These are phyloP conservation scores for Megatriorchis doriae DNA, from an alignment of 2,113 vertebrate genomes.

Conservation along the genomic window DNA sequence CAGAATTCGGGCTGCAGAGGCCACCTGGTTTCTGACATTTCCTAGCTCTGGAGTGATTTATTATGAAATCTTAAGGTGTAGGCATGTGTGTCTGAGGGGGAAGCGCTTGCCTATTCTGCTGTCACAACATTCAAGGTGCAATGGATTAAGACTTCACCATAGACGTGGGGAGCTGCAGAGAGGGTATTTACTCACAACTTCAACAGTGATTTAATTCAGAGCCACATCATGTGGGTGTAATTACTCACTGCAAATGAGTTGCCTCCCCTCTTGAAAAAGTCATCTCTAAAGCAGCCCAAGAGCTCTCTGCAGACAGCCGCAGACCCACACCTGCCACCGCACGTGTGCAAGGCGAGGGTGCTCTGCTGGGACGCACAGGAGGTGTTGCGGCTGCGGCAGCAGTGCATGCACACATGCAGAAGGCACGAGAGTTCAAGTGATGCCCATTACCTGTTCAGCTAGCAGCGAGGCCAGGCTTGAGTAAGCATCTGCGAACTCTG, in stretches of 20 bases:
- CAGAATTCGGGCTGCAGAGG: background rate
- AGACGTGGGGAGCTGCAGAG: fast-evolving
- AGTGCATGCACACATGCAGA: fast-evolving
- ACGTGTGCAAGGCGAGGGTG: fast-evolving
- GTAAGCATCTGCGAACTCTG: slow-evolving; percentile 93
- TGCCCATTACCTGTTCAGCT: slow-evolving; percentile 85
- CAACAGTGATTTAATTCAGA: background rate
- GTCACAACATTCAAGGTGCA: background rate
- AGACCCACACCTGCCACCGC: fast-evolving
- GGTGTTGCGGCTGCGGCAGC: background rate
- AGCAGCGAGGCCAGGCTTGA: slow-evolving; percentile 92
- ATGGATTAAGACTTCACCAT: background rate
- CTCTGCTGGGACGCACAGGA: background rate
- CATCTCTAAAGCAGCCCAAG: background rate
- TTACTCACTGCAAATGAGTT: background rate
- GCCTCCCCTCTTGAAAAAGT: background rate
- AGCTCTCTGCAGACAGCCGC: background rate
- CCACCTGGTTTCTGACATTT: background rate
- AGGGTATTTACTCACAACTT: background rate
- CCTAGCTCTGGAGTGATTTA: background rate
- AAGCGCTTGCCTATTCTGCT: background rate
- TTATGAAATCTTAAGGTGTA: background rate
- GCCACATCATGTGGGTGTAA: background rate
- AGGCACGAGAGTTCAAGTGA: fast-evolving
- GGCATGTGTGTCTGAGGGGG: background rate